These are phyloP conservation scores for Onychostoma macrolepis DNA, from an alignment of 2,113 vertebrate genomes.

Conservation along the genomic window DNA sequence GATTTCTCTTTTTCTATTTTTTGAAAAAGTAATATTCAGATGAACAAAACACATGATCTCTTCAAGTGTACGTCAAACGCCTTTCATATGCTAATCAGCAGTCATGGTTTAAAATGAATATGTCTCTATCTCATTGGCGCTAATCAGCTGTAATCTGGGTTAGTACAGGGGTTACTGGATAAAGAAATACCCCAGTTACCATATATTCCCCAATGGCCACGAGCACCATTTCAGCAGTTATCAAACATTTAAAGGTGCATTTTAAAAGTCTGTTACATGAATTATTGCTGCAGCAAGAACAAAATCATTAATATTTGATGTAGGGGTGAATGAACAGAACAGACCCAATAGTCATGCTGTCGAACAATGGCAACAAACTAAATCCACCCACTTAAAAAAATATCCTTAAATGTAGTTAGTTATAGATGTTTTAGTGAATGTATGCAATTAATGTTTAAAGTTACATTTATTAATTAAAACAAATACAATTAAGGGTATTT, in stretches of 20 bases:
- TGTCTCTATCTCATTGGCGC: not conserved
- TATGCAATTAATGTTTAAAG: not conserved
- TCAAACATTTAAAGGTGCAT: slow-evolving; percentile 37
- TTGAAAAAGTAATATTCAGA: not conserved
- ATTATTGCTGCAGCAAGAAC: slow-evolving; percentile 32
- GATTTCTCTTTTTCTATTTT: not conserved
- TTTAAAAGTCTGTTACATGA: slow-evolving; percentile 37
- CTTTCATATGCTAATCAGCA: slow-evolving; percentile 30
- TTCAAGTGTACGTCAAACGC: not conserved
- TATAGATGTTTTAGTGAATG: not conserved
- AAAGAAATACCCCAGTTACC: not conserved
- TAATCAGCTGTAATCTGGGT: slow-evolving; percentile 8
- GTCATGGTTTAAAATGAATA: not conserved
- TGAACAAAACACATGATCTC: not conserved
- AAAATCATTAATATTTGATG: slow-evolving; percentile 31
- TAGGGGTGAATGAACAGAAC: slow-evolving; percentile 5
- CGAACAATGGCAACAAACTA: not conserved
- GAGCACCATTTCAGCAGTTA: not conserved
- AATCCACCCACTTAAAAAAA: not conserved
- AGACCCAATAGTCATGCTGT: slow-evolving; percentile 16
- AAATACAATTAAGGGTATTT: not conserved
- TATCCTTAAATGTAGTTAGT: not conserved
- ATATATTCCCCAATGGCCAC: not conserved
- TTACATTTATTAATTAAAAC: not conserved
- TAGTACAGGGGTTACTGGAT: not conserved